A percentile compares a stretch with the other conserved stretches of the same genome.
These are phyloP conservation scores for Pterostichus niger DNA, from an alignment of 2,888 invertebrate species.

Conservation along the genomic window DNA sequence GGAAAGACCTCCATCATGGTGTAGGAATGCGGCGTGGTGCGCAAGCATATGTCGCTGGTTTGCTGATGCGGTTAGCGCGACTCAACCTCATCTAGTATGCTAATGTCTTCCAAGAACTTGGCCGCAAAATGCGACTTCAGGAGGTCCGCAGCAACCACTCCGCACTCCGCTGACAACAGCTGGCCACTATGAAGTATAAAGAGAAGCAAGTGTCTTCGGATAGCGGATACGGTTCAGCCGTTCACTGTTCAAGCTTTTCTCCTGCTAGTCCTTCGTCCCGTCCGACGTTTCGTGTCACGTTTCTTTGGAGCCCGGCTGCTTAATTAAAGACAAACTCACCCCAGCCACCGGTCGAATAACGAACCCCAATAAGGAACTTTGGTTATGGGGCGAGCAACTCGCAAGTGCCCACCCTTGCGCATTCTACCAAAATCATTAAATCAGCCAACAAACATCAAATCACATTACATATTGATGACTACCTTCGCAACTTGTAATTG, in stretches of 20 bases:
- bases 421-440: constrained; percentile 32
- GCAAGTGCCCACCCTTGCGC: not conserved
- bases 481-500: too few relatives aligned
- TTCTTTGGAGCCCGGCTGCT: constrained; percentile 62
- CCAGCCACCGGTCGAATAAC: constrained; percentile 30
- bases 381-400: constrained; percentile 10
- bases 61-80: constrained; percentile 62
- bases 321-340: constrained; percentile 67
- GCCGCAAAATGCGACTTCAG: constrained; percentile 70
- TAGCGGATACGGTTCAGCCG: not conserved
- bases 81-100: constrained; percentile 76
- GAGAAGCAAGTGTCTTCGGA: constrained; percentile 74
- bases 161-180: constrained; percentile 75
- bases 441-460: constrained; percentile 39
- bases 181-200: constrained; percentile 81
- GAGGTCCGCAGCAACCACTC: constrained; percentile 53
- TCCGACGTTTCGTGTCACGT: constrained; percentile 60
- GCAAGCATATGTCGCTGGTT: constrained; percentile 64
- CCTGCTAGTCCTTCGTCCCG: constrained; percentile 26
- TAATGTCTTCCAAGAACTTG: constrained; percentile 77
- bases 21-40: constrained; percentile 38
- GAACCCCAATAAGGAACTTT: constrained; percentile 65
- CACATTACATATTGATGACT: constrained; percentile 14
- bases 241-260: not conserved
- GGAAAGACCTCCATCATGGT: constrained; percentile 4